Percentiles rank a stretch among this genome's conserved stretches.
These are phyloP conservation scores for Cryptomyrus ogoouensis DNA, from an alignment of 2,113 vertebrate species.

Conservation along the genomic window DNA sequence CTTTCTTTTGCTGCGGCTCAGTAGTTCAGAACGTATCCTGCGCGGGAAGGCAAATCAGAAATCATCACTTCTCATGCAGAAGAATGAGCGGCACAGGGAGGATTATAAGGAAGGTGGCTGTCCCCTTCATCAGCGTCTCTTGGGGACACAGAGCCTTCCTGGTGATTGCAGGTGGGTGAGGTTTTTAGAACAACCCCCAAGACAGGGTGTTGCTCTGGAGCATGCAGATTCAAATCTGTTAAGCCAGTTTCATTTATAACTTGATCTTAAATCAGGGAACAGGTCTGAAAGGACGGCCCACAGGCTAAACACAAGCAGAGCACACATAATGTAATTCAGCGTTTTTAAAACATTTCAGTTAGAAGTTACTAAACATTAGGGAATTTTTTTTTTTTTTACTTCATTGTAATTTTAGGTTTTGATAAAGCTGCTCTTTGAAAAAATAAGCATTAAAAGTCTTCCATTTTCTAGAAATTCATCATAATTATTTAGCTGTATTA, in stretches of 20 bases:
- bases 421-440: not conserved
- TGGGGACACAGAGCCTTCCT: not conserved
- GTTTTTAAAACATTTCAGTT: not conserved
- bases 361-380: not conserved
- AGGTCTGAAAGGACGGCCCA: not conserved
- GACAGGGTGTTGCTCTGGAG: not conserved
- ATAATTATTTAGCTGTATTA: not conserved
- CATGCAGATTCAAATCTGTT: not conserved
- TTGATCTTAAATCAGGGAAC: not conserved
- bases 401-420: not conserved
- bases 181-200: not conserved
- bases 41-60: not conserved
- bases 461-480: not conserved
- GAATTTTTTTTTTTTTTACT: not conserved
- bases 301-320: not conserved
- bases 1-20: conserved; percentile 32
- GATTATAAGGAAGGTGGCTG: not conserved
- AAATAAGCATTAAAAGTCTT: not conserved
- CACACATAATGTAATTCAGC: not conserved
- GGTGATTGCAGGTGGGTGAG: not conserved
- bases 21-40: not conserved
- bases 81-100: not conserved
- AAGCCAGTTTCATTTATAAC: not conserved
- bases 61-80: not conserved
- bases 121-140: not conserved